Evolutionary conservation across 1,140 invertebrate genomes (phyloP).

Genomic region (Anastrepha ludens): DNA sequence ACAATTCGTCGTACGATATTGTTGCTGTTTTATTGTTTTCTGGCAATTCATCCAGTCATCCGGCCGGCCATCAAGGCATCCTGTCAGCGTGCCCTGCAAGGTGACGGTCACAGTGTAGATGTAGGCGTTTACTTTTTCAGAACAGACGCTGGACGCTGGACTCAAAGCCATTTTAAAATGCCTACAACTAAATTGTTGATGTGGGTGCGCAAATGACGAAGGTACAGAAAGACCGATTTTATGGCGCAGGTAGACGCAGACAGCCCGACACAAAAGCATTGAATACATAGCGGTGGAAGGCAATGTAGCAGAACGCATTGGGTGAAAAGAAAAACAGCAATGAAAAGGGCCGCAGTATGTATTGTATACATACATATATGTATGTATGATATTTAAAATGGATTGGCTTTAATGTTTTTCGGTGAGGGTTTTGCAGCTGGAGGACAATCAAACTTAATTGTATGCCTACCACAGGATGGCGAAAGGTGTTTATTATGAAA

Average conservation of each 20-base stretch:
- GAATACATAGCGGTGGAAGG: background rate
- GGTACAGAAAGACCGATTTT: constrained; percentile 40
- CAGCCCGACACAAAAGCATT: background rate
- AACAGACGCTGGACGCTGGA: background rate
- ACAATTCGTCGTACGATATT: constrained; percentile 40
- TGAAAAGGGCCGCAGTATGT: constrained; percentile 11
- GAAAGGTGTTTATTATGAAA: constrained; percentile 42
- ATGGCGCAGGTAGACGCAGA: constrained; percentile 30
- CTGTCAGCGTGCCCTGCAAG: constrained; percentile 34
- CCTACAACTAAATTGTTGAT: constrained; percentile 43
- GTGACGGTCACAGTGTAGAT: constrained; percentile 42
- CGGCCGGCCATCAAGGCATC: constrained; percentile 35
- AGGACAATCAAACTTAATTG: background rate
- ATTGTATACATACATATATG: background rate
- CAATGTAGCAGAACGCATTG: constrained; percentile 11
- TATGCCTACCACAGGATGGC: constrained; percentile 6
- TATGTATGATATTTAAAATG: background rate
- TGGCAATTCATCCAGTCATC: constrained; percentile 48
- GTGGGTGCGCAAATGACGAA: constrained; percentile 47
- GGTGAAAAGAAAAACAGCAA: background rate
- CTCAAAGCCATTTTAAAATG: constrained; percentile 52
- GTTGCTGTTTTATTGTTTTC: constrained; percentile 44
- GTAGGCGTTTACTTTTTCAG: constrained; percentile 45
- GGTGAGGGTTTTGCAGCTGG: background rate
- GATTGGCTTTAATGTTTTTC: background rate